Conservation (phyloP, 2,113 vertebrate genomes). For the Xiphophorus hellerii region DNA sequence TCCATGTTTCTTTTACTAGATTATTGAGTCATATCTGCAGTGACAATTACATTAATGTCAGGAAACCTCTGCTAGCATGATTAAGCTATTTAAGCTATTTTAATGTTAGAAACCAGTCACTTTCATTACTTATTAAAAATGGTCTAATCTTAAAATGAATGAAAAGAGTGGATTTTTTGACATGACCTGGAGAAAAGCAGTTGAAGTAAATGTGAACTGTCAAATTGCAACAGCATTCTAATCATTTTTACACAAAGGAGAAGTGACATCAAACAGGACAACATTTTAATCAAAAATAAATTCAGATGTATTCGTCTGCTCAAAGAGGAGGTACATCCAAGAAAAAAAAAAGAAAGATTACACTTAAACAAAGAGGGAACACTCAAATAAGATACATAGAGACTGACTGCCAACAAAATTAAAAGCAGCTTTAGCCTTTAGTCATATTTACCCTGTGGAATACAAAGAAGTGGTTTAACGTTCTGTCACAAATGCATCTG, state of each 20-base stretch:
- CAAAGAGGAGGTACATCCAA: conserved; percentile 29
- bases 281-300: conserved; percentile 47
- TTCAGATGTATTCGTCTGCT: conserved; percentile 12
- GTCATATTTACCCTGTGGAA: conserved; percentile 53
- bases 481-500: conserved; percentile 63
- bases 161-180: not conserved
- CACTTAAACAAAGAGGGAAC: conserved; percentile 41
- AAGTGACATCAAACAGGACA: not conserved
- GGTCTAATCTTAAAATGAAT: not conserved
- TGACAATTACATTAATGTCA: conserved; percentile 29
- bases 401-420: conserved; percentile 58
- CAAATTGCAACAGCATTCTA: not conserved
- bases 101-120: not conserved
- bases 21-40: conserved; percentile 19
- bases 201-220: not conserved
- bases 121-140: not conserved
- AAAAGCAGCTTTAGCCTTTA: conserved; percentile 55
- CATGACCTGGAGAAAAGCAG: not conserved
- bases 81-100: not conserved
- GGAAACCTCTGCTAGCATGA: not conserved
- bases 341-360: conserved; percentile 47
- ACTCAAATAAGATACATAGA: conserved; percentile 52
- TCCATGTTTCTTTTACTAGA: not conserved
- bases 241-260: not conserved
- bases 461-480: conserved; percentile 55